phyloP scores from a whole-genome alignment of 2,888 invertebrate species.

The Periphyllus acericola region DNA sequence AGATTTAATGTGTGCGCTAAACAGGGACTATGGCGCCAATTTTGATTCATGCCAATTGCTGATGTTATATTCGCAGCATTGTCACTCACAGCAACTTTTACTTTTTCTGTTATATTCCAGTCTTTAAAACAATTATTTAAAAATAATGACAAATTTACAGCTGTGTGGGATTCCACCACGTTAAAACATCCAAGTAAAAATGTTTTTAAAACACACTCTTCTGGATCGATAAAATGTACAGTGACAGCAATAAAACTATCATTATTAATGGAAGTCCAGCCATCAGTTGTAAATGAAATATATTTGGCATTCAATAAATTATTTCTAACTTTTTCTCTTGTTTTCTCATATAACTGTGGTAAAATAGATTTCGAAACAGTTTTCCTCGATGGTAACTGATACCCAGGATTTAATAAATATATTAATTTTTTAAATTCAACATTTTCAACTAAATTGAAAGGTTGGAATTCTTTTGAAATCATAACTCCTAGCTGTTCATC shows the following conservation, averaged over 20 bases:
- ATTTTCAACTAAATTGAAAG: conserved; percentile 62
- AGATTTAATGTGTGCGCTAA: conserved; percentile 64
- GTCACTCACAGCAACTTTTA: conserved; percentile 64
- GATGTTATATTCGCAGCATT: conserved; percentile 65
- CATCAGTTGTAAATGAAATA: conserved; percentile 36
- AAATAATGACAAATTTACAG: conserved; percentile 27
- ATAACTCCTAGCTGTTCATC: conserved; percentile 28
- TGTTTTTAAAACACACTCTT: conserved; percentile 23
- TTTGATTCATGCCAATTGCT: conserved; percentile 62
- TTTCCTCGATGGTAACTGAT: conserved; percentile 60
- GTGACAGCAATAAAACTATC: conserved; percentile 39
- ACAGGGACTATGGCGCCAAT: conserved; percentile 65
- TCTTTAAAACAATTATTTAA: conserved; percentile 37
- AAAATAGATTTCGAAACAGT: no score
- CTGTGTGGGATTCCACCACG: neutral
- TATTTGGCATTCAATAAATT: no score
- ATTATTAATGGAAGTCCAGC: conserved; percentile 13
- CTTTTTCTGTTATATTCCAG: conserved; percentile 27
- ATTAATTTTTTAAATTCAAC: conserved; percentile 62
- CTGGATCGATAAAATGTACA: conserved; percentile 6
- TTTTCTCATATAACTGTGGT: no score
- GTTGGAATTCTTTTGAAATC: conserved; percentile 61
- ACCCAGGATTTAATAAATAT: conserved; percentile 62
- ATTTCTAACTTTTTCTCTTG: no score
- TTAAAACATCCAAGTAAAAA: conserved; percentile 19